These are phyloP conservation scores for Dendrocincla fuliginosa DNA, from an alignment of 2,797 vertebrate genomes.

Conservation along the genomic window DNA sequence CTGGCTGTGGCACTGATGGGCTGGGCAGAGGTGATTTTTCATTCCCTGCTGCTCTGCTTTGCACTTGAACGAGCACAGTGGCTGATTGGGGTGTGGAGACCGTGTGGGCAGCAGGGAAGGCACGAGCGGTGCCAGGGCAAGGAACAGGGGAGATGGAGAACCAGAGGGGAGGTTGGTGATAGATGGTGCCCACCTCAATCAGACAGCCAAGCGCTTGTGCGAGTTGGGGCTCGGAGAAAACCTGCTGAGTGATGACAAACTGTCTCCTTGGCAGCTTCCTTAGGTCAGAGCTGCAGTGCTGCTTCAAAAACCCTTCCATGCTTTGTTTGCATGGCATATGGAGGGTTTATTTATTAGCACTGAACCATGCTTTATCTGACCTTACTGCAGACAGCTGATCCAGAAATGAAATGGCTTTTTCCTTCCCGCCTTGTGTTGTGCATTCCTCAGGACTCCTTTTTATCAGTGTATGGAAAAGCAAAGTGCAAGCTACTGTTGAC, in stretches of 20 bases:
- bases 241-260: neutral
- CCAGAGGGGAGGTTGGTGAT: neutral
- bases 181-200: neutral
- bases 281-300: neutral
- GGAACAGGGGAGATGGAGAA: neutral
- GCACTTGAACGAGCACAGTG: neutral
- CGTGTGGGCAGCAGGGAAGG: neutral
- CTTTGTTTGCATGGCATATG: neutral
- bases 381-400: neutral
- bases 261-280: neutral
- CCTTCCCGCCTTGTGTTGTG: neutral
- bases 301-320: neutral
- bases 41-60: neutral
- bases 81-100: neutral
- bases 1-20: neutral
- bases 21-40: neutral
- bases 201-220: neutral
- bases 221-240: neutral
- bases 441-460: neutral
- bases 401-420: neutral
- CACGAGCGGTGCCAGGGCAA: neutral
- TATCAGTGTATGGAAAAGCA: neutral
- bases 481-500: neutral
- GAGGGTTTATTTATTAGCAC: neutral
- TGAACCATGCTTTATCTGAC: neutral